Evolutionary conservation across 2,113 vertebrate species (phyloP).

Genomic region (Dromiciops gliroides): DNA sequence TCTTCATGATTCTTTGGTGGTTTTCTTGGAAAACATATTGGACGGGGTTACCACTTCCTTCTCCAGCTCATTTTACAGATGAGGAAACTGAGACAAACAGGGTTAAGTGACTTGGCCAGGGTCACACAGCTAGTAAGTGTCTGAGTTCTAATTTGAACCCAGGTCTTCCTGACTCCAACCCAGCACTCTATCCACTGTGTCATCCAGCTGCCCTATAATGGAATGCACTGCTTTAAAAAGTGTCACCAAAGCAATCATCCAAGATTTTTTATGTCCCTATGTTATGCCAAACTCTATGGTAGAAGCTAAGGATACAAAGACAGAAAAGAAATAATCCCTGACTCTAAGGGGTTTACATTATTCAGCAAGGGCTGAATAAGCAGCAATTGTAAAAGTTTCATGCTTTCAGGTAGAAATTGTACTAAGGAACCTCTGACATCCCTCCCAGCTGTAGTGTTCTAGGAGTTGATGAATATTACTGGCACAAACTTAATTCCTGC

Average conservation of each 20-base stretch:
- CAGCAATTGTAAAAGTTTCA: neutral
- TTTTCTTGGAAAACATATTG: neutral
- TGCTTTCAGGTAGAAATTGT: neutral
- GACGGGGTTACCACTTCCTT: neutral
- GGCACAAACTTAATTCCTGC: neutral
- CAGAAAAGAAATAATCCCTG: neutral
- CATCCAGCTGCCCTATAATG: neutral
- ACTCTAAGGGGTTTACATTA: neutral
- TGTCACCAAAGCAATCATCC: neutral
- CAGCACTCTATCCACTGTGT: neutral
- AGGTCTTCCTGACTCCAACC: neutral
- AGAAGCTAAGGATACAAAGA: neutral
- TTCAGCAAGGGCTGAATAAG: neutral
- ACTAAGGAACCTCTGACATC: neutral
- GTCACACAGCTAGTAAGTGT: neutral
- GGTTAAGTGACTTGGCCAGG: neutral
- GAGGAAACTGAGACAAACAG: neutral
- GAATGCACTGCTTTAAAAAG: neutral
- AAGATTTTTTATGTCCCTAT: neutral
- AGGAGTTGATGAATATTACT: neutral
- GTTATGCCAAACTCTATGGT: neutral
- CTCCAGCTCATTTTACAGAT: neutral
- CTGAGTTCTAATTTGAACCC: neutral
- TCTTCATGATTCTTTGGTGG: neutral
- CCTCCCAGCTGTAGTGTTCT: neutral